Percentiles rank a stretch among this genome's conserved stretches.
Conservation (phyloP, 2,113 vertebrate species). For the Perca flavescens region DNA sequence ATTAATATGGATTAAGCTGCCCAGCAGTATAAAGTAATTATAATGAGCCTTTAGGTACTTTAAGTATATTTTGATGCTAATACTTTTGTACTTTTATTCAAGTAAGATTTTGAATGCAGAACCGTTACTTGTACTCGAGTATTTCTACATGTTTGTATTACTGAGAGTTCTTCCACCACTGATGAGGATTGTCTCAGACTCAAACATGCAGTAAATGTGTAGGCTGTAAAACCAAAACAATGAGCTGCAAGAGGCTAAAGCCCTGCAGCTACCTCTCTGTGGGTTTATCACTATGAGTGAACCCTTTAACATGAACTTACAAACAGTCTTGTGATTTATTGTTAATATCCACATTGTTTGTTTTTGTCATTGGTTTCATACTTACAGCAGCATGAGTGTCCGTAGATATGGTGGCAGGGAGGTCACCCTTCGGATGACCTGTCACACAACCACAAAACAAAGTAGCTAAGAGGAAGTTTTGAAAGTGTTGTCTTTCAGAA, state of each 20-base stretch:
- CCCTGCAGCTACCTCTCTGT: not conserved
- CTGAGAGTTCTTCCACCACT: not conserved
- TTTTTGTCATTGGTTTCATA: not conserved
- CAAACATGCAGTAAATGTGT: not conserved
- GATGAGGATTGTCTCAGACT: not conserved
- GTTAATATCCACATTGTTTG: not conserved
- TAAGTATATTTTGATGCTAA: too few species aligned
- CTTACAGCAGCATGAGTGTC: constrained; percentile 57
- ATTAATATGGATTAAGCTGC: too few species aligned
- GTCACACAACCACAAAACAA: not conserved
- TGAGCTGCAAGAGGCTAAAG: not conserved
- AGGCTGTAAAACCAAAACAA: not conserved
- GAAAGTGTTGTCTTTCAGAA: not conserved
- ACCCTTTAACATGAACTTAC: not conserved
- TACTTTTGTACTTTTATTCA: too few species aligned
- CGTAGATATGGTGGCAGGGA: not conserved
- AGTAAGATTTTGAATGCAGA: not conserved
- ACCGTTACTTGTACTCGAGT: not conserved
- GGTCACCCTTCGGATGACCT: constrained; percentile 36
- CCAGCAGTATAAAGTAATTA: too few species aligned
- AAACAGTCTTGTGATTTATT: not conserved
- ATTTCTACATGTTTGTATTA: not conserved
- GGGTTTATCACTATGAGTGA: not conserved
- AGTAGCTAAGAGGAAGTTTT: constrained; percentile 14
- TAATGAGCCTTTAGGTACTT: too few species aligned